A percentile compares a stretch with the other conserved stretches of the same genome.
These are phyloP conservation scores for Catamblyrhynchus diadema DNA, from an alignment of 2,797 vertebrate genomes.

Conservation along the genomic window DNA sequence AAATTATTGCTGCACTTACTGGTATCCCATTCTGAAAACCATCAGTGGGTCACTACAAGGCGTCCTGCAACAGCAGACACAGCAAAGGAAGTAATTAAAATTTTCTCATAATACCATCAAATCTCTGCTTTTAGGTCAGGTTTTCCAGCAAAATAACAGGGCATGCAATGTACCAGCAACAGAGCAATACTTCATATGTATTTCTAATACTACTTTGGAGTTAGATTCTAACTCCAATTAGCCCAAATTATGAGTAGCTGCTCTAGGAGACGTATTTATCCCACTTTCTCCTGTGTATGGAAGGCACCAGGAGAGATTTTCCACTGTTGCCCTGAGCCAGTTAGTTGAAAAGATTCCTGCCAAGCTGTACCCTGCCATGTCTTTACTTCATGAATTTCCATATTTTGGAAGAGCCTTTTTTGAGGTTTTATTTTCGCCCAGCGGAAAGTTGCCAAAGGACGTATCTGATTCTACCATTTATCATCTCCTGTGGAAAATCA, in stretches of 20 bases:
- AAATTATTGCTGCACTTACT: constrained; percentile 1
- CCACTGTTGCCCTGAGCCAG: not conserved
- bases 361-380: not conserved
- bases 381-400: not conserved
- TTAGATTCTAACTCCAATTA: not conserved
- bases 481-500: constrained; percentile 27
- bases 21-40: not conserved
- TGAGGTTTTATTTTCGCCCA: not conserved
- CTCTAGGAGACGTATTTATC: not conserved
- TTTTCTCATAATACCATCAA: not conserved
- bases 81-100: not conserved
- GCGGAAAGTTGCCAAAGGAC: not conserved
- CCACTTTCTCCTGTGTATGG: not conserved
- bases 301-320: not conserved
- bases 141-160: not conserved
- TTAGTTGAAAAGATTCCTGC: not conserved
- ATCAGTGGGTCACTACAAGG: not conserved
- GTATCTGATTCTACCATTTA: constrained; percentile 11
- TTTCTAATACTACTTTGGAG: not conserved
- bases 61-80: not conserved
- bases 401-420: not conserved
- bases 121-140: not conserved
- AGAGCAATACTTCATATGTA: accelerated
- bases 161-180: not conserved
- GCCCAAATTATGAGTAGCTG: not conserved